A percentile compares a stretch with the other conserved stretches of the same genome.
Conservation (phyloP, 2,888 invertebrate species). For the Limnephilus auricula region DNA sequence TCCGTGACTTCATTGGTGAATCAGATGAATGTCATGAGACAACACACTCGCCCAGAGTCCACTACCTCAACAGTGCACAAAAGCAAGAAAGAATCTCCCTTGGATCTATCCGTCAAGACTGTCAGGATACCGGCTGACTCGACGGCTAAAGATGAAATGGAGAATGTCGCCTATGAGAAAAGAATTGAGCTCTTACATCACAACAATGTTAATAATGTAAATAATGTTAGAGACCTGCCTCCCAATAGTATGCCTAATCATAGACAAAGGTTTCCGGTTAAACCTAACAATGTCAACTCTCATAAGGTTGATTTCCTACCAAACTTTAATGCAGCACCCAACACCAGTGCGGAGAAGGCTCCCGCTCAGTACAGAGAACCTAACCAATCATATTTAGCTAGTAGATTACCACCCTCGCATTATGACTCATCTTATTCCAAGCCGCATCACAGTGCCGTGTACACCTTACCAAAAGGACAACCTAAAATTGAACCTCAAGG, state of each 20-base stretch:
- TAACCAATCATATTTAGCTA: slow-evolving; percentile 67
- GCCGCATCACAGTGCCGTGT: slow-evolving; percentile 72
- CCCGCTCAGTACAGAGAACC: slow-evolving; percentile 57
- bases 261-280: slow-evolving; percentile 52
- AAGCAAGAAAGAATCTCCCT: slow-evolving; percentile 85
- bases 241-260: slow-evolving; percentile 60
- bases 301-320: slow-evolving; percentile 90
- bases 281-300: slow-evolving; percentile 71
- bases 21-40: slow-evolving; percentile 70
- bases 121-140: slow-evolving; percentile 93
- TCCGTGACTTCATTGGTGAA: slow-evolving; percentile 76
- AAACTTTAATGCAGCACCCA: slow-evolving; percentile 79
- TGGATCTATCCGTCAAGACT: slow-evolving; percentile 93
- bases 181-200: slow-evolving; percentile 68
- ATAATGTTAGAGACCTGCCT: slow-evolving; percentile 70
- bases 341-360: slow-evolving; percentile 70
- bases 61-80: slow-evolving; percentile 69
- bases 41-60: slow-evolving; percentile 60
- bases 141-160: slow-evolving; percentile 84
- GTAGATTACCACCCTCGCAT: slow-evolving; percentile 58
- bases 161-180: slow-evolving; percentile 73
- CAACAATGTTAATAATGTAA: slow-evolving; percentile 57
- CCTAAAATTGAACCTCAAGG: slow-evolving; percentile 52
- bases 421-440: slow-evolving; percentile 69
- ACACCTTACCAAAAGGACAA: slow-evolving; percentile 63